Base-by-base conservation (phyloP, 2,113 vertebrate species). In the Elephantulus edwardii region DNA sequence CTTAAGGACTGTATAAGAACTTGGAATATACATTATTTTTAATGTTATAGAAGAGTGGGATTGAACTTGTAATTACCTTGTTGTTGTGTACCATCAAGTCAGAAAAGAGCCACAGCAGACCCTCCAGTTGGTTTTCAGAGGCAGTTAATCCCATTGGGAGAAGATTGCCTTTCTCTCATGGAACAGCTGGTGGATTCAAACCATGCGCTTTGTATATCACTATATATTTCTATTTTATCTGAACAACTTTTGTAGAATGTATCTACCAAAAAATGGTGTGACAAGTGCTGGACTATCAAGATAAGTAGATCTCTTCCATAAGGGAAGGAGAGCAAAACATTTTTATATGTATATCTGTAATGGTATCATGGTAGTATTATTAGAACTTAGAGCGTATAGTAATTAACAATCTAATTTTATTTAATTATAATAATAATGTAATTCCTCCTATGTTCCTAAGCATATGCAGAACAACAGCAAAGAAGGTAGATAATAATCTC, bases 191-290 rank as follows among this genome's bases (percentile, higher is more conserved):
- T n/a, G n/a, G n/a, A n/a, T n/a, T n/a, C n/a, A n/a, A n/a, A n/a
- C n/a, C n/a, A n/a, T n/a, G n/a, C n/a, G n/a, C n/a, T n/a, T n/a
- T n/a, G n/a, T n/a, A n/a, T 79, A 54, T 33, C 42, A 35, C n/a
- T 26, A 85, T 88, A 83, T 90, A 50, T 91, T 92, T 83, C 13
- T n/a, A 30, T 88, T 76, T 4, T 87, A 16, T 50, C 4, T 19
- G 58, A 77, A 48, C 80, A 94, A 62, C 10, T 71, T 46, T 42
- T 48, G 10, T 77, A 90, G 24, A 81, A 30, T 44, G 81, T 33
- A 12, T 50, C 66, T 70, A 12, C 19, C 28, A 48, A 16, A 48
- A 89, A 46, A n/a, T 48, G 14, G 5, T 48, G 13, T 56, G 66
- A 44, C 68, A 75, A 83, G 38, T 83, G 6, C 4, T 52, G 17